These are phyloP conservation scores for Ypsolopha scabrella DNA, from an alignment of 2,888 invertebrate species.

Conservation along the genomic window DNA sequence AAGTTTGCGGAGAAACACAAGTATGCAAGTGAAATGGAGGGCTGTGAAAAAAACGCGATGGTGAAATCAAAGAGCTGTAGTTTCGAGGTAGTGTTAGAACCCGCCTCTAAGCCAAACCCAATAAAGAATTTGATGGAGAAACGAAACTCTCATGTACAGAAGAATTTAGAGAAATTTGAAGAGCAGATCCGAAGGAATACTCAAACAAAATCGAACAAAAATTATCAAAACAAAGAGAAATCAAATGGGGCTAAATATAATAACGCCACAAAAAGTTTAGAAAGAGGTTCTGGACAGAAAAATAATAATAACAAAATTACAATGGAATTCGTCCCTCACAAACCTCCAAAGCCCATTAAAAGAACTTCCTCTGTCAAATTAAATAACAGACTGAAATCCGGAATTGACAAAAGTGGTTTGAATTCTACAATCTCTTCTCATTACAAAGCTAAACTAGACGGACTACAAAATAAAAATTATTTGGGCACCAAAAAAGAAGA, in stretches of 20 bases:
- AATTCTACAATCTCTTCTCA: constrained; percentile 62
- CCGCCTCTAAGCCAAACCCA: constrained; percentile 59
- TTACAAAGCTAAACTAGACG: constrained; percentile 63
- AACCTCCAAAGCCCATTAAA: constrained; percentile 79
- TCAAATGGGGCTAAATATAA: constrained; percentile 47
- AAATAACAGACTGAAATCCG: constrained; percentile 61
- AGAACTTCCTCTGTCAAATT: constrained; percentile 75
- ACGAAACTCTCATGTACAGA: constrained; percentile 59
- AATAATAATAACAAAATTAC: constrained; percentile 56
- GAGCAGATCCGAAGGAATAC: constrained; percentile 58
- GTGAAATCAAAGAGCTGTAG: constrained; percentile 64
- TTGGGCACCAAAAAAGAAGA: constrained; percentile 43
- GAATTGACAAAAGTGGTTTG: constrained; percentile 46
- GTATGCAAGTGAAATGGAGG: constrained; percentile 55
- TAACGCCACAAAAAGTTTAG: constrained; percentile 57
- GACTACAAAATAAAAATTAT: constrained; percentile 58
- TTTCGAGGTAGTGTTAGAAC: constrained; percentile 63
- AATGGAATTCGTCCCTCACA: constrained; percentile 75
- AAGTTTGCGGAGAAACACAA: constrained; percentile 53
- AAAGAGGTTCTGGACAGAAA: constrained; percentile 54
- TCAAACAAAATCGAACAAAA: constrained; percentile 50
- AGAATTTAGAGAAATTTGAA: constrained; percentile 73
- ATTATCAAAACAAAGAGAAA: constrained; percentile 58
- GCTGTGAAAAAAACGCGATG: constrained; percentile 53
- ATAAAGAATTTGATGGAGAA: constrained; percentile 60